Conservation (phyloP, 2,888 invertebrate species). For the Lasioglossum lativentre region DNA sequence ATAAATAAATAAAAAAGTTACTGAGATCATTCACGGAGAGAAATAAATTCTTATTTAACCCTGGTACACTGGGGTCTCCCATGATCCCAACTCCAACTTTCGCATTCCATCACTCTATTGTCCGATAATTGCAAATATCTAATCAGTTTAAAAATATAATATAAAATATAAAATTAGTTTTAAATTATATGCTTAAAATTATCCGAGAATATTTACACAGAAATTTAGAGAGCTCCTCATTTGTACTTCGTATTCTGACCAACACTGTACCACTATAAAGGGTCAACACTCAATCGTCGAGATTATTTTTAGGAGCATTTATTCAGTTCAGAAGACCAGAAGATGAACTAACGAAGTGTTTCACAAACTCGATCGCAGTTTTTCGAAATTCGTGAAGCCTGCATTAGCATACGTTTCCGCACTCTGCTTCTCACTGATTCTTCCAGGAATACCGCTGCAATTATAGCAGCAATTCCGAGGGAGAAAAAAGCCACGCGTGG, state of each 20-base stretch:
- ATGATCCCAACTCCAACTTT: too few relatives aligned
- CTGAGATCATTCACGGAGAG: too few relatives aligned
- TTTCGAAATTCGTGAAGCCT: not conserved
- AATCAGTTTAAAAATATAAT: too few relatives aligned
- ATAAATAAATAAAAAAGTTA: not conserved
- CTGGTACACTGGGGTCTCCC: too few relatives aligned
- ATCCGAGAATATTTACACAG: not conserved
- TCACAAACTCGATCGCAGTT: not conserved
- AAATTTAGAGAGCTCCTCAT: not conserved
- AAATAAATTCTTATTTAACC: too few relatives aligned
- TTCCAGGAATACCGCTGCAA: not conserved
- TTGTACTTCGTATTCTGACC: too few relatives aligned
- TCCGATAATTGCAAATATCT: too few relatives aligned
- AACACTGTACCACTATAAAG: too few relatives aligned
- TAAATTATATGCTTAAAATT: not conserved
- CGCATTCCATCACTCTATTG: too few relatives aligned
- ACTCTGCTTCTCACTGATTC: not conserved
- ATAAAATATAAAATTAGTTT: too few relatives aligned
- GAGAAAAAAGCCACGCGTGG: not conserved
- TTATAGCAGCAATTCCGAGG: not conserved
- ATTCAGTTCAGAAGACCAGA: not conserved
- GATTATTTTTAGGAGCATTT: not conserved
- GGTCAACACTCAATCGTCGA: not conserved
- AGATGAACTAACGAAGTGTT: not conserved
- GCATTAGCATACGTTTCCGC: not conserved